Evolutionary conservation across 2,888 invertebrate species (phyloP).

Genomic region (Andrena haemorrhoa): DNA sequence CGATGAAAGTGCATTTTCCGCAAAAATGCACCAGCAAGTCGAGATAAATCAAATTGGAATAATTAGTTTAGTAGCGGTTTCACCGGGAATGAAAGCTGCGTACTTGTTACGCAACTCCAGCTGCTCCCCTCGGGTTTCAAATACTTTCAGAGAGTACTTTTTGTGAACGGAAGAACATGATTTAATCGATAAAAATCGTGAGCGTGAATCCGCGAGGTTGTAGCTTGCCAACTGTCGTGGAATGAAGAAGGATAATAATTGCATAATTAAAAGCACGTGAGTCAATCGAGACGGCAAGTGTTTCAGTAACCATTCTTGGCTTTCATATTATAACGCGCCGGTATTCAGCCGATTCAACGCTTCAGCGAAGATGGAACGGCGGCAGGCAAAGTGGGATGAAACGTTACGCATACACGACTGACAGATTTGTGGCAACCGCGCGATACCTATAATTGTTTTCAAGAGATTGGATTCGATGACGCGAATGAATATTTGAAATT

Average conservation of each 20-base stretch:
- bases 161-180: conserved; percentile 14
- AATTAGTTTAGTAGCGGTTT: background rate
- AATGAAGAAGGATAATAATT: conserved; percentile 7
- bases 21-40: too few relatives aligned
- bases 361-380: background rate
- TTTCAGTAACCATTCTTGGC: background rate
- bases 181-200: conserved; percentile 34
- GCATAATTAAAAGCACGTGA: conserved; percentile 1
- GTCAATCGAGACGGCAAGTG: background rate
- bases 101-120: background rate
- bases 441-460: conserved; percentile 1
- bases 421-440: conserved; percentile 17
- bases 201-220: background rate
- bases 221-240: background rate
- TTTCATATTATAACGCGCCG: background rate
- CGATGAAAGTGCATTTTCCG: background rate
- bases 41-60: background rate
- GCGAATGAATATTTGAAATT: background rate
- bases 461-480: background rate
- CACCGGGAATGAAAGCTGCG: conserved; percentile 2
- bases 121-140: background rate
- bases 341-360: background rate
- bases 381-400: background rate
- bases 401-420: background rate
- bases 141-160: background rate